Percentiles rank a stretch among this genome's conserved stretches.
phyloP scores from a whole-genome alignment of 2,113 vertebrate species.

The Pterocles gutturalis region DNA sequence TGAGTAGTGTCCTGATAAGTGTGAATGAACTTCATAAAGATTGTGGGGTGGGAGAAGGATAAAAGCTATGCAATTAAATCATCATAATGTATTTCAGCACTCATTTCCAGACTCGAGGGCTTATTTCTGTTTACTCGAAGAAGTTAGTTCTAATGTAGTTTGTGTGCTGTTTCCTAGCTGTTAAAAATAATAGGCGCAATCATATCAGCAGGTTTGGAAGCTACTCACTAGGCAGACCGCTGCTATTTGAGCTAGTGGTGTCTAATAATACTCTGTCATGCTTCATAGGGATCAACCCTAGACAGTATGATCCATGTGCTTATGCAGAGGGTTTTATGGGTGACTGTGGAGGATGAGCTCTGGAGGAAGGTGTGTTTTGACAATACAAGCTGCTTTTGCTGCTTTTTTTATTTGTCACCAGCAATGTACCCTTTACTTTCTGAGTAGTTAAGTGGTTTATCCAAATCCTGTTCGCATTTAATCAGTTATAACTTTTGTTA shows the following conservation, averaged over 20 bases:
- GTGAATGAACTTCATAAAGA: not conserved
- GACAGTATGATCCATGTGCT: not conserved
- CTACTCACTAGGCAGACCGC: not conserved
- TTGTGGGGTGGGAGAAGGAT: not conserved
- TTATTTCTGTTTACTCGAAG: not conserved
- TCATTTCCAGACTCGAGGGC: not conserved
- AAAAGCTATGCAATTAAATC: not conserved
- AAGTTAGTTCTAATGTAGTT: not conserved
- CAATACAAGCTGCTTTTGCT: not conserved
- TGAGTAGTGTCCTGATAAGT: not conserved
- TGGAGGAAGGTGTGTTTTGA: not conserved
- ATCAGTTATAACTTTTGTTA: not conserved
- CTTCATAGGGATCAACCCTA: not conserved
- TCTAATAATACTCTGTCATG: slow-evolving; percentile 24
- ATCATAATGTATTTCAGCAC: not conserved
- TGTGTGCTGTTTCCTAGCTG: not conserved
- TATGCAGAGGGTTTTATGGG: not conserved
- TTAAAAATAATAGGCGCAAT: slow-evolving; percentile 37
- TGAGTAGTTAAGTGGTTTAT: not conserved
- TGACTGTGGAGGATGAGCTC: not conserved
- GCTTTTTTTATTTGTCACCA: not conserved
- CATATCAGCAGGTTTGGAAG: not conserved
- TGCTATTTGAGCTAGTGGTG: slow-evolving; percentile 29
- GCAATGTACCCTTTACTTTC: not conserved
- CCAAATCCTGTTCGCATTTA: not conserved